Conservation (phyloP, 92 coral and sea anemone species). For the Siderastrea radians region DNA sequence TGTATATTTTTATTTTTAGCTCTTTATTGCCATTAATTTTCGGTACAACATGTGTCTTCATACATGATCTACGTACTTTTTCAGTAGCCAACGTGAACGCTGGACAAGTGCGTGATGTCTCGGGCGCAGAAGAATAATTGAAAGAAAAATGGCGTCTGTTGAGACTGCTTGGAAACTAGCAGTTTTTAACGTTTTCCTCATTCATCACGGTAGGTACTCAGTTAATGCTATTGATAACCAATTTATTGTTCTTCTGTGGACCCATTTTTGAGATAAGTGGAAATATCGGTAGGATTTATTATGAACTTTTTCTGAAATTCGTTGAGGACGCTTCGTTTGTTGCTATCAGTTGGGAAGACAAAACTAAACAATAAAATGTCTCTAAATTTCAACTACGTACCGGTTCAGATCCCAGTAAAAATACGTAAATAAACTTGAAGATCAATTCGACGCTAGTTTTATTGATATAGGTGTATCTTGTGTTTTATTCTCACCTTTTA, state of each 20-base stretch:
- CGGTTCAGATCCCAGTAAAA: background rate
- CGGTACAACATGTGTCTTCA: background rate
- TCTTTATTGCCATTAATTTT: background rate
- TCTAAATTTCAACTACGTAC: background rate
- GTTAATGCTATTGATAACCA: background rate
- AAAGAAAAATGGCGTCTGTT: constrained; percentile 27
- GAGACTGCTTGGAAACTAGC: constrained; percentile 28
- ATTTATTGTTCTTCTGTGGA: background rate
- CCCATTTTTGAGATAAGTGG: background rate
- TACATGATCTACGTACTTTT: background rate
- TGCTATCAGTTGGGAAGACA: background rate
- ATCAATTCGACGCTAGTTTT: background rate
- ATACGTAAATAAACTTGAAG: background rate
- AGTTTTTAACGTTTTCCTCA: constrained; percentile 5
- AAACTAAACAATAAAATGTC: background rate
- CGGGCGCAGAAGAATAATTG: constrained; percentile 13
- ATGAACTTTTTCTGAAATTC: background rate
- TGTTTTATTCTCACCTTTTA: background rate
- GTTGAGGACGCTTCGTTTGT: background rate
- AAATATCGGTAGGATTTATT: background rate
- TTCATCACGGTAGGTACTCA: background rate
- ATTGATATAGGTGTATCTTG: background rate
- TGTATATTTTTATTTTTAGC: background rate
- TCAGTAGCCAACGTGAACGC: background rate
- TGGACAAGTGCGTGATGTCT: background rate